phyloP scores from a whole-genome alignment of 2,888 invertebrate species.

The Netelia melanura region DNA sequence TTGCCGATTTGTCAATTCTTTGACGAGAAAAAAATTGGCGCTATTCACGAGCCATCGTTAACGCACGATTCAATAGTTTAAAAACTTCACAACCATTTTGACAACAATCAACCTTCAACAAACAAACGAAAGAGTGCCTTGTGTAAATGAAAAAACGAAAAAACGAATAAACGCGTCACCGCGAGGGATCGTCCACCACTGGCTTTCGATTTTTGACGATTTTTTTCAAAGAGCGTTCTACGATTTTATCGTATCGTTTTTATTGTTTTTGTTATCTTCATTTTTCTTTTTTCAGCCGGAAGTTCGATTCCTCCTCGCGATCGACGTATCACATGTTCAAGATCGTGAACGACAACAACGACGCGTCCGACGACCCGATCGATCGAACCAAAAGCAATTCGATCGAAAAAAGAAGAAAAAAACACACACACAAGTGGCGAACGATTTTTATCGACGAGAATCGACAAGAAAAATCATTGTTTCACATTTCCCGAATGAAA shows the following conservation, averaged over 20 bases:
- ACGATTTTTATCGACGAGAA: background rate
- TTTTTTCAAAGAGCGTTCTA: background rate
- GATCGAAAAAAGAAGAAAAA: background rate
- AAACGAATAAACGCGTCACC: slow-evolving; percentile 73
- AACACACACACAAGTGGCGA: background rate
- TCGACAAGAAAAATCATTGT: background rate
- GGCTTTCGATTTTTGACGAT: slow-evolving; percentile 20
- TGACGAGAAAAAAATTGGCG: background rate
- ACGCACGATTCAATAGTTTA: slow-evolving; percentile 79
- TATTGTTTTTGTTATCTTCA: slow-evolving; percentile 11
- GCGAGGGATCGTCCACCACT: slow-evolving; percentile 72
- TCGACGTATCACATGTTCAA: slow-evolving; percentile 82
- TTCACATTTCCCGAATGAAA: too few species aligned
- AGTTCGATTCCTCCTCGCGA: slow-evolving; percentile 58
- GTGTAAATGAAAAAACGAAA: slow-evolving; percentile 69
- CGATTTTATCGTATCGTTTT: background rate
- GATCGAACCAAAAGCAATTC: too few species aligned
- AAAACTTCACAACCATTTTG: slow-evolving; percentile 84
- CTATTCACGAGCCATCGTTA: slow-evolving; percentile 68
- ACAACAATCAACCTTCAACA: slow-evolving; percentile 83
- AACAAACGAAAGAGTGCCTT: slow-evolving; percentile 76
- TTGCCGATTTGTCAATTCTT: background rate
- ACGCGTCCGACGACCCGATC: background rate
- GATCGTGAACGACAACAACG: slow-evolving; percentile 77
- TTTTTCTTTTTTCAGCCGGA: slow-evolving; percentile 16